A percentile compares a stretch with the other conserved stretches of the same genome.
phyloP scores from a whole-genome alignment of 2,797 vertebrate genomes.

The Melanotaenia boesemani region DNA sequence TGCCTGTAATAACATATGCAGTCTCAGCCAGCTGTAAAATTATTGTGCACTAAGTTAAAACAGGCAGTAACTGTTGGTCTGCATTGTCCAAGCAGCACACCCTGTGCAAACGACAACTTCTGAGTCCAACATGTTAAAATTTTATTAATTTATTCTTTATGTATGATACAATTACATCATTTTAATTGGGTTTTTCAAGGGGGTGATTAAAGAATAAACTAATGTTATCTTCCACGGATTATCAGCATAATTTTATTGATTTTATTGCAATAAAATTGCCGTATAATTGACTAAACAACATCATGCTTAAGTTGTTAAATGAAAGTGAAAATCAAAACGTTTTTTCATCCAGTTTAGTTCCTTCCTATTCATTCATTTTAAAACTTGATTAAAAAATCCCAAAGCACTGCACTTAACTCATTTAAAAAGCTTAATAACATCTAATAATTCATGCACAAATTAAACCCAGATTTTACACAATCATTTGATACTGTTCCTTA shows the following conservation, averaged over 20 bases:
- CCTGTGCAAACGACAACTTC: not conserved
- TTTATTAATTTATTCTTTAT: not conserved
- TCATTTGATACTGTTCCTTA: too few relatives aligned
- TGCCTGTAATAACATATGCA: constrained; percentile 2
- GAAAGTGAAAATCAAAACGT: not conserved
- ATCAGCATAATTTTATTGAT: not conserved
- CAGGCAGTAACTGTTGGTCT: not conserved
- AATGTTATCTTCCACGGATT: not conserved
- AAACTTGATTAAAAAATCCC: not conserved
- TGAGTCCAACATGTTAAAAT: not conserved
- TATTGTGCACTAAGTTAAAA: not conserved
- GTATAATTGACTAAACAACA: not conserved
- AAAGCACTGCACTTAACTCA: too few relatives aligned
- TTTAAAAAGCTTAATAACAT: too few relatives aligned
- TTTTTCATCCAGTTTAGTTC: not conserved
- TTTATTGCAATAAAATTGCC: not conserved
- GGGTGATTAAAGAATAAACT: not conserved
- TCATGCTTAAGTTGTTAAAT: not conserved
- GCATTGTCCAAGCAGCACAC: not conserved
- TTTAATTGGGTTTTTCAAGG: constrained; percentile 6
- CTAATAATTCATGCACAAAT: too few relatives aligned
- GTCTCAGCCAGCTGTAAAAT: not conserved
- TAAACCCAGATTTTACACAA: too few relatives aligned
- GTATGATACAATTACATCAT: not conserved
- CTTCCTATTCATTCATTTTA: not conserved